Base-by-base conservation (phyloP, 2,797 vertebrate species). In the Enteromius paludinosus region DNA sequence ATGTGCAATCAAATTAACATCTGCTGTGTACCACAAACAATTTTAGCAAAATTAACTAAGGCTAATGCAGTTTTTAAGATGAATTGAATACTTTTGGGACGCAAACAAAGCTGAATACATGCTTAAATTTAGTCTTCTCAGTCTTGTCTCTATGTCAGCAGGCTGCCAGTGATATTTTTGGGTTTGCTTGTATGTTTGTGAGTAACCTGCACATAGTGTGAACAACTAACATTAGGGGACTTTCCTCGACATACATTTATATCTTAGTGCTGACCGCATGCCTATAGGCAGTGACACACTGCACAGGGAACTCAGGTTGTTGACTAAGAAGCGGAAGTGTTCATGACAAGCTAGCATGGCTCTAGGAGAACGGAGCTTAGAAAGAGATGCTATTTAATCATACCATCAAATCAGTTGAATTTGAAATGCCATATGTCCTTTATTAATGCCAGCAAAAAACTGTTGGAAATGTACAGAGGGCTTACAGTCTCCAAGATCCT, bases 261-360 rank as follows among this genome's bases (percentile, higher is more conserved):
- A 72, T 85, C 90, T 69, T 30, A 87, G 2, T 1, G 20, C 81
- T 92, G 91, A 91, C 89, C 30, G 65, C 70, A 86, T 85, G 28
- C 52, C 61, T 84, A 28, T 78, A 79, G 38, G 83, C 68, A 84
- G 74, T 88, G 89, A 90, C 87, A 83, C 88, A 88, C 61, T 54
- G 10, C n/a, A 61, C 66, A 81, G 77, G 61, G 64, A 84, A 83
- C 81, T 76, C 47, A 68, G 82, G 56, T 74, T 45, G 84, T 84
- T 92, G 91, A 93, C 92, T 91, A 88, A 90, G 49, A 76, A 15
- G 66, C 83, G 90, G 92, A 93, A 92, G 49, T 18, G 90, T 89
- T 28, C 23, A 8, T 68, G 35, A 52, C 20, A 17, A 80, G 54
- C 47, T n/a, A n/a, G 20, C 78, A 45, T 15, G 61, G 62, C 20